Conservation (phyloP, 2,888 invertebrate species). For the Laspeyria flexula region DNA sequence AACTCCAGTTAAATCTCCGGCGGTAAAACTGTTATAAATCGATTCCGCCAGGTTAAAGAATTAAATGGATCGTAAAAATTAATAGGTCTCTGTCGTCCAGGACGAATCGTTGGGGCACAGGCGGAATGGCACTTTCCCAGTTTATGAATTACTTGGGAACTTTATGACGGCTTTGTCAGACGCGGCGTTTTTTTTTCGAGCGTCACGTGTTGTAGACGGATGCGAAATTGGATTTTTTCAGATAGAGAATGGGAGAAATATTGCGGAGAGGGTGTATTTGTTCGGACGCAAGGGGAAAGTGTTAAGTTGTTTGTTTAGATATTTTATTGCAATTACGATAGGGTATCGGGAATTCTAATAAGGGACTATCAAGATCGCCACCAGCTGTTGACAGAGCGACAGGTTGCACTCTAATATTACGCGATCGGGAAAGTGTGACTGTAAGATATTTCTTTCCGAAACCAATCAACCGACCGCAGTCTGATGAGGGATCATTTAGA, state of each 20-base stretch:
- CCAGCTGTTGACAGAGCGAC: neutral
- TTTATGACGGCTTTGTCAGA: constrained; percentile 78
- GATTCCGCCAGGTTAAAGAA: constrained; percentile 82
- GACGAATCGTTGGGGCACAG: constrained; percentile 56
- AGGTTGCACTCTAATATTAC: neutral
- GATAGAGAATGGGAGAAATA: constrained; percentile 63
- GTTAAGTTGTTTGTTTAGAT: constrained; percentile 40
- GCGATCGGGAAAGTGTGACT: neutral
- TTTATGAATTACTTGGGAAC: constrained; percentile 80
- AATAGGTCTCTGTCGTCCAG: constrained; percentile 74
- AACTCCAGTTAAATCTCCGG: constrained; percentile 69
- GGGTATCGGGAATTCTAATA: neutral
- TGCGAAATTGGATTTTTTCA: constrained; percentile 81
- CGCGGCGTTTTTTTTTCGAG: constrained; percentile 64
- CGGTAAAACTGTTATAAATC: constrained; percentile 81
- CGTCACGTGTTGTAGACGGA: constrained; percentile 81
- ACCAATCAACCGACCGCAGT: neutral
- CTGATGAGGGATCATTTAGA: neutral
- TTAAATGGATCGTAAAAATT: constrained; percentile 84
- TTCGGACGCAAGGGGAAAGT: constrained; percentile 29
- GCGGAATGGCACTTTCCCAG: constrained; percentile 70
- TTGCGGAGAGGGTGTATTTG: constrained; percentile 34
- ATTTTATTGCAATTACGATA: constrained; percentile 25
- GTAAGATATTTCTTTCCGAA: too few species aligned
- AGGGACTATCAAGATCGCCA: neutral